Evolutionary conservation across 2,797 vertebrate genomes (phyloP).

Genomic region (Phalanger gymnotis): DNA sequence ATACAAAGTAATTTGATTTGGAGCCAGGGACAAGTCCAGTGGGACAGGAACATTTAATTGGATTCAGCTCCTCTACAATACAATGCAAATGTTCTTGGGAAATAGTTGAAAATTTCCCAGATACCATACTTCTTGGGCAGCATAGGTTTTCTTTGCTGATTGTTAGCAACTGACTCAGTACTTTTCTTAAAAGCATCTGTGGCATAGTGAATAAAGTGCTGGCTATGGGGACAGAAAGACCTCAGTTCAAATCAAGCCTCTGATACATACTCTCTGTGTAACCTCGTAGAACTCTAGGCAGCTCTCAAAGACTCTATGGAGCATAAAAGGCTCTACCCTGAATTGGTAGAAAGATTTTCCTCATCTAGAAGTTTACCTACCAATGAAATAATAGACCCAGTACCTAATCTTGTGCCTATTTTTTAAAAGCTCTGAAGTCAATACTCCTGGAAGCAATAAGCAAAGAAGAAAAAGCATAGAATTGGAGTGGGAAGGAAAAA

Average conservation of each 20-base stretch:
- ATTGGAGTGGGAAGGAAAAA: neutral
- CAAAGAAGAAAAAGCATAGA: neutral
- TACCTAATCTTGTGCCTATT: neutral
- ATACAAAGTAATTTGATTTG: neutral
- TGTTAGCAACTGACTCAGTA: conserved; percentile 15
- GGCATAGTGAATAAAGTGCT: neutral
- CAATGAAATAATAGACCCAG: neutral
- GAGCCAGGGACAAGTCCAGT: neutral
- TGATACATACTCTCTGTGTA: neutral
- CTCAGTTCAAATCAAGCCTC: neutral
- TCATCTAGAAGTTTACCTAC: neutral
- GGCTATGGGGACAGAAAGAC: neutral
- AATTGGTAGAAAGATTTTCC: neutral
- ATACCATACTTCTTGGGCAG: conserved; percentile 46
- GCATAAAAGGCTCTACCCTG: neutral
- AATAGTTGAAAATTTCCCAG: conserved; percentile 54
- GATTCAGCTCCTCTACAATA: conserved; percentile 27
- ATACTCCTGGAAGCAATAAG: conserved; percentile 43
- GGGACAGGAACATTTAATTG: neutral
- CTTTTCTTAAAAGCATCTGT: conserved; percentile 30
- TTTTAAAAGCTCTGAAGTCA: conserved; percentile 2
- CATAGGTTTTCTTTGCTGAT: conserved; percentile 63
- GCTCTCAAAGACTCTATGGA: neutral
- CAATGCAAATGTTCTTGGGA: conserved; percentile 37
- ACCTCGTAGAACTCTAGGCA: neutral